Conservation (phyloP, 2,113 vertebrate genomes). For the Perognathus longimembris region DNA sequence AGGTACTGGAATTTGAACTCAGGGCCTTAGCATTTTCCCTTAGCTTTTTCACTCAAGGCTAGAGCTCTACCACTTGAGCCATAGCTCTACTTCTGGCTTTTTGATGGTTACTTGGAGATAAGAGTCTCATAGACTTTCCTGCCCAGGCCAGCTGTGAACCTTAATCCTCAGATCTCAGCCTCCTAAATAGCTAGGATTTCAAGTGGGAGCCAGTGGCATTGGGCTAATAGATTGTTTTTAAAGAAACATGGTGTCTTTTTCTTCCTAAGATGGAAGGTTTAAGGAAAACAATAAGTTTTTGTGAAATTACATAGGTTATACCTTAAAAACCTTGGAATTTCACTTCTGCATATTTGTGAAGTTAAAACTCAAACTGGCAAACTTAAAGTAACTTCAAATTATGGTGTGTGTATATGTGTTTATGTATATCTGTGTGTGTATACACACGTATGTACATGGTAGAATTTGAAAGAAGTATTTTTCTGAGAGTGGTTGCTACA, state of each 20-base stretch:
- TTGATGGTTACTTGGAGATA: no score
- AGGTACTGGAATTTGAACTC: no score
- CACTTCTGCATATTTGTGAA: background rate
- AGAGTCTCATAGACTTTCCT: no score
- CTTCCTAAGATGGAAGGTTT: background rate
- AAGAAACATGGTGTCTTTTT: background rate
- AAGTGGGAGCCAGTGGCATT: no score
- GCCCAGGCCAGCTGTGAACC: no score
- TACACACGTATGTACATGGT: background rate
- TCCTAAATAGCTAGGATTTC: no score
- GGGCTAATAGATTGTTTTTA: background rate
- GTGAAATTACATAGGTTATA: background rate
- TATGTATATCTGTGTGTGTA: background rate
- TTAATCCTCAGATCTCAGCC: no score
- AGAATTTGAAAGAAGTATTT: background rate
- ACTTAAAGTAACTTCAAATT: constrained; percentile 17
- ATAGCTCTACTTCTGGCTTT: no score
- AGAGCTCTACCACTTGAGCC: no score
- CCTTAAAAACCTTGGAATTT: background rate
- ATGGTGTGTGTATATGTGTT: background rate
- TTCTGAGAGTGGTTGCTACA: constrained; percentile 33
- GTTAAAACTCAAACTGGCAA: background rate
- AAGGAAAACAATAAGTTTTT: background rate
- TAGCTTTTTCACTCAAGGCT: no score
- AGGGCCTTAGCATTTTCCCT: no score